Evolutionary conservation across 2,797 vertebrate genomes (phyloP), one percentile per base, ranked within the genome.

Genomic region (Chiroxiphia lanceolata): DNA sequence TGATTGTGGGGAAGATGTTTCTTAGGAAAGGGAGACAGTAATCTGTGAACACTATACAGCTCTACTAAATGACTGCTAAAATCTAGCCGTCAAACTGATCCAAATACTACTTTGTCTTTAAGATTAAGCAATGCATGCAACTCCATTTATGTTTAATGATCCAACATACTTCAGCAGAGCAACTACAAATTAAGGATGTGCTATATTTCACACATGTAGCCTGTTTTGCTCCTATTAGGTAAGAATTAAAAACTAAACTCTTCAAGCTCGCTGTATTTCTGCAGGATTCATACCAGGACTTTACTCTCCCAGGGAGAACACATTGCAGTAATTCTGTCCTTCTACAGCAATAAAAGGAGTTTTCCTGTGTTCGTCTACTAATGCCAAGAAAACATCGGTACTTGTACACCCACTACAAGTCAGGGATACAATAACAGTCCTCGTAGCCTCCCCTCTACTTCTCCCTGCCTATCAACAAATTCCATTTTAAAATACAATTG

Each of bases 281-380:
- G 91, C 85, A 92, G 74, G 22, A 89, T 64, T 85, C 67, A 3
- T 0, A 53, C 13, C 63, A 47, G 68, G 90, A 79, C 69, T 88
- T 89, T 51, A 77, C 57, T 89, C 87, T 80, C 38, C 9, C 56
- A 10, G 48, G 56, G 65, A 68, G 33, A 4, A 1, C 80, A 13
- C 3, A n/a, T 50, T 59, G 87, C 89, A 80, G 63, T 13, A 82
- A 89, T 85, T 84, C 89, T 70, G 65, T 64, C 45, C 53, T 13
- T 54, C 67, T n/a, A 16, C 4, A 20, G 83, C 67, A 72, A 79
- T 38, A 92, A 75, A 87, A 18, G 40, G 44, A 93, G 57, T 45
- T 60, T 60, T 68, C 23, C 48, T 33, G 19, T 13, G 29, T 14
- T 45, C 18, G 31, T 13, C 34, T 74, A 7, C 74, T 14, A 79